Evolutionary conservation across 2,888 invertebrate species (phyloP).

Genomic region (Agrochola litura): DNA sequence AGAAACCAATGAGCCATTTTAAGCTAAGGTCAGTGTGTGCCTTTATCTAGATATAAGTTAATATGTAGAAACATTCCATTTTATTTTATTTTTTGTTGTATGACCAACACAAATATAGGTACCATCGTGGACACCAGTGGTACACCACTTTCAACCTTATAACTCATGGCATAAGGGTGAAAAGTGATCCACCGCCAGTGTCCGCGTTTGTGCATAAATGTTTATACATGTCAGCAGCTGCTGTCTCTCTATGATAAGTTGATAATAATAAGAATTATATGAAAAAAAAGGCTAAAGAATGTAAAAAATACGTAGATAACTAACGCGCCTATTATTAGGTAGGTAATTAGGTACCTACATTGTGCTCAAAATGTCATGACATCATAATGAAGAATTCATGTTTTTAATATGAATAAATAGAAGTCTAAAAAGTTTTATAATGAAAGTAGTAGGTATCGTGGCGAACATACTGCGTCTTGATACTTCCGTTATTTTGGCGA

Average conservation of each 20-base stretch:
- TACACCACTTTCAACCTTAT: no score
- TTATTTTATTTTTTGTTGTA: slow-evolving; percentile 60
- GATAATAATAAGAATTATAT: slow-evolving; percentile 8
- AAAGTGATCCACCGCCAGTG: no score
- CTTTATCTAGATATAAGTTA: slow-evolving; percentile 73
- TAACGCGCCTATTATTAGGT: not conserved
- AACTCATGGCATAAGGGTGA: no score
- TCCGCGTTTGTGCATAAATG: not conserved
- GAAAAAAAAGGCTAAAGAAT: not conserved
- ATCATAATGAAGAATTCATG: slow-evolving; percentile 1
- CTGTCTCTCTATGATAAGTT: slow-evolving; percentile 1
- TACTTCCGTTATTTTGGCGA: slow-evolving; percentile 6
- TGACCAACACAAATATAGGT: not conserved
- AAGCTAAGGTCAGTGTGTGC: slow-evolving; percentile 76
- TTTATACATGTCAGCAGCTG: slow-evolving; percentile 4
- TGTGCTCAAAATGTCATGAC: slow-evolving; percentile 38
- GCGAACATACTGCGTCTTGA: not conserved
- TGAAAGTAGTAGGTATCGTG: slow-evolving; percentile 4
- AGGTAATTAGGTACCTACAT: not conserved
- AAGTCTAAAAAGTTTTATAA: slow-evolving; percentile 1
- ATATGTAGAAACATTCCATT: slow-evolving; percentile 76
- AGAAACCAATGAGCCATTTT: slow-evolving; percentile 85
- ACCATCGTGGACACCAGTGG: no score
- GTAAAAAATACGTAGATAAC: not conserved
- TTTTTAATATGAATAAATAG: not conserved